Evolutionary conservation across 1,140 invertebrate genomes (phyloP), one percentile per base, ranked within the genome.

Genomic region (Bilobella aurantiaca): DNA sequence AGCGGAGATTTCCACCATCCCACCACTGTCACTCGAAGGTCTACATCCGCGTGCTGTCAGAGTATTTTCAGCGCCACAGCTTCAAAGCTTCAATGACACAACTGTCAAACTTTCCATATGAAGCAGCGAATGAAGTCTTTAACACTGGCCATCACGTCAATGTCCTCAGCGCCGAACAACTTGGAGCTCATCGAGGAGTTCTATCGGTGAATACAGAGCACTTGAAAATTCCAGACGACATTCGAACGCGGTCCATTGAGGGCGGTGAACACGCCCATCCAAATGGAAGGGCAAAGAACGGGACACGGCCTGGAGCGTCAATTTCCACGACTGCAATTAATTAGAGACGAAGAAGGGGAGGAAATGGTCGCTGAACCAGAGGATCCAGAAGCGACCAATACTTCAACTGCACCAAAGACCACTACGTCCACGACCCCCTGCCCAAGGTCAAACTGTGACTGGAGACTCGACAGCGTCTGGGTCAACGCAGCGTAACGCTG

Each of bases 1-100:
- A 1, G 66, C 64, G 1, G 65, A 62, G 16, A 46, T 72, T 27
- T 0, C 59, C 12, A 57, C 60, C 2, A 63, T 72, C n/a, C 58
- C 64, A 42, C 60, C 71, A 0, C 31, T 47, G 1, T 32, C 66
- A 0, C 62, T 73, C 64, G 47, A 62, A 65, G 68, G 68, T n/a
- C 30, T 73, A 1, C 29, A 23, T 16, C 47, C 64, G 1, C 32
- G 37, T 1, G 71, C 71, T 1, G 28, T 72, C 2, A 60, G 62
- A 49, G 34, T 53, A 0, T 25, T 69, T 2, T 53, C 64, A 30
- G 5, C 57, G 5, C 8, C 28, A 16, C 12, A 46, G 3, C 3
- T 72, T 16, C 63, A 58, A 23, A n/a, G 59, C 0, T 61, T 72
- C 0, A 68, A 60, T 1, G 21, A 65, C n/a, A 58, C 63, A 1